Evolutionary conservation across 1,140 invertebrate genomes (phyloP), one percentile per base, ranked within the genome.

Genomic region (Temnothorax longispinosus): DNA sequence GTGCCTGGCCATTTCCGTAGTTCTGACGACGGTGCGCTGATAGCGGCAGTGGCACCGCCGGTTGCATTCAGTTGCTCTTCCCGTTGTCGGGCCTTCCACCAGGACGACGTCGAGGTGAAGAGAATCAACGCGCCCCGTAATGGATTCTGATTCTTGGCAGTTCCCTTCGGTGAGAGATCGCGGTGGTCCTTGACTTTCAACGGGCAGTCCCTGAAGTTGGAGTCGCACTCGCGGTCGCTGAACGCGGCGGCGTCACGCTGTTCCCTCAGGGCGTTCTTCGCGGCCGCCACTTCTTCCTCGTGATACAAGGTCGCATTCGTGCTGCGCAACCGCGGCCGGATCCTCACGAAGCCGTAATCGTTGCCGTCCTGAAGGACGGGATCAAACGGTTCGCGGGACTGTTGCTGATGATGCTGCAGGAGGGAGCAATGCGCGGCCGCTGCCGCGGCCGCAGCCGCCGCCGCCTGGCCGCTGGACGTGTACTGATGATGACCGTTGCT

Each of bases 281-380:
- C 90, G 2, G 69, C 82, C 0, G 89, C 87, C n/a, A 89, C 75
- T 5, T 93, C 89, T n/a, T 93, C 92, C 56, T 93, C 91, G 82
- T 92, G 91, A 35, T 93, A 91, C 10, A 94, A 75, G 0, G 93
- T 92, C 0, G 94, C 94, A 41, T 95, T 95, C 0, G 95, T 95
- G 85, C 95, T 95, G 27, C 95, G 93, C 50, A 96, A 81, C 21
- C 95, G 88, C 0, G 95, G 95, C 62, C 95, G 92, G 21, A 95
- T 94, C 54, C 94, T 92, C 1, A 96, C 94, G 69, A 96, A 96
- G 41, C 94, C 95, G 81, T 95, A 94, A 64, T 95, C 94, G 86
- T 95, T 95, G 74, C 90, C 88, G 38, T 91, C 90, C 18, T 90
- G 72, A 54, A 58, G 27, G 6, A 90, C 72, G 6, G 86, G 67